These are phyloP conservation scores for Chiloscyllium plagiosum DNA, from an alignment of 2,113 vertebrate species.

Conservation along the genomic window DNA sequence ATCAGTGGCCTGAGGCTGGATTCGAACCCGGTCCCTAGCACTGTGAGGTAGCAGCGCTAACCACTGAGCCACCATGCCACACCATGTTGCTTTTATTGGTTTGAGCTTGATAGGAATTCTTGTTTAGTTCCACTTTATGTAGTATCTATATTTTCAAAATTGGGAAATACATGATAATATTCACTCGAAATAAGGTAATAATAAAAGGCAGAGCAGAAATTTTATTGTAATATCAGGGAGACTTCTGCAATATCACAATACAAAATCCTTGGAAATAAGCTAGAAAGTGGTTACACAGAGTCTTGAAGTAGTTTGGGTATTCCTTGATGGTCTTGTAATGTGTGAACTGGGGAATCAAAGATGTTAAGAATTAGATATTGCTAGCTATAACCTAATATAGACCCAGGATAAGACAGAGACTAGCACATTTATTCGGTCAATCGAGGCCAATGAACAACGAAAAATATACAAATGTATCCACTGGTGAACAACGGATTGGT, in stretches of 20 bases:
- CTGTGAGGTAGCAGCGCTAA: too few species aligned
- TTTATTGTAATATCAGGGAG: neutral
- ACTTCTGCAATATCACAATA: neutral
- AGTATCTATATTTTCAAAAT: neutral
- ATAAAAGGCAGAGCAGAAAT: neutral
- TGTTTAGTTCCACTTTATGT: too few species aligned
- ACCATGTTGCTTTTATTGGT: too few species aligned
- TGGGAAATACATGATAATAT: neutral
- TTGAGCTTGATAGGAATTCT: too few species aligned
- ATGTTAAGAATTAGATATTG: neutral
- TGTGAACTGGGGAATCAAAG: neutral
- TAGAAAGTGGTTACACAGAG: neutral
- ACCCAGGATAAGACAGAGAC: neutral
- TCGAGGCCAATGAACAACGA: neutral
- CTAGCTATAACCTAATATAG: too few species aligned
- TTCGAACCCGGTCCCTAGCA: too few species aligned
- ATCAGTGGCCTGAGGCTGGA: too few species aligned
- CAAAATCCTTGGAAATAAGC: neutral
- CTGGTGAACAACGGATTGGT: neutral
- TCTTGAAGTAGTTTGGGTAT: neutral
- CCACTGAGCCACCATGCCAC: too few species aligned
- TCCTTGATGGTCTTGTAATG: neutral
- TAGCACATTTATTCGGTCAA: neutral
- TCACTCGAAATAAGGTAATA: neutral
- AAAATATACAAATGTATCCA: neutral